Evolutionary conservation across 2,113 vertebrate genomes (phyloP), one percentile per base, ranked within the genome.

Genomic region (Pseudopodoces humilis): DNA sequence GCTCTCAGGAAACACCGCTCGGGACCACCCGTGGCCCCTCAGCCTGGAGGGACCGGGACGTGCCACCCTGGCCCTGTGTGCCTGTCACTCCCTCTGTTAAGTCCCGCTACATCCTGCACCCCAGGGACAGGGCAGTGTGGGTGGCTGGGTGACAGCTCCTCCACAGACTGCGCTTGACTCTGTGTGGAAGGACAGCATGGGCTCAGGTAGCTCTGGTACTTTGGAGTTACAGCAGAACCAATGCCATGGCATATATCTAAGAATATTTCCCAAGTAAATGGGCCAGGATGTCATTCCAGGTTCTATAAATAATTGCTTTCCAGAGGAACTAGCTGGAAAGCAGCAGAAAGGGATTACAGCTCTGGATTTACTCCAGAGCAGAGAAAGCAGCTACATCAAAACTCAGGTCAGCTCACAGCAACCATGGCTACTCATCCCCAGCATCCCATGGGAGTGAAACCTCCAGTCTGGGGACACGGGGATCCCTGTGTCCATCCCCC

Each of bases 161-260:
- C 79, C 64, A 63, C 13, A 0, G 43, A 56, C 35, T 27, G 23
- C 2, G 0, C 71, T 16, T 8, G 1, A 69, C 18, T 25, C 62
- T 1, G 5, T 14, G 47, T 0, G 0, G 2, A 31, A 56, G 46
- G n/a, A 65, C 50, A 46, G 22, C 15, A 49, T 0, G 0, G 67
- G 59, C 78, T 69, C 2, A 0, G 6, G 16, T 5, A n/a, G 39
- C 31, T 67, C 20, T 0, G 0, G 24, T 3, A 6, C 53, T 82
- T 7, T 13, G 33, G 33, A 76, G 35, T 31, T 59, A 62, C 10
- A 47, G 41, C 28, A 69, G n/a, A 87, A 78, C 43, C 10, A 74
- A 2, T 0, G 0, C 39, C 13, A 20, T 1, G 2, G 53, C 55
- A 23, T 41, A 1, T 49, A 67, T 4, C 10, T 4, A 25, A 15